These are phyloP conservation scores for Lithosia quadra DNA, from an alignment of 2,888 invertebrate species.

Conservation along the genomic window DNA sequence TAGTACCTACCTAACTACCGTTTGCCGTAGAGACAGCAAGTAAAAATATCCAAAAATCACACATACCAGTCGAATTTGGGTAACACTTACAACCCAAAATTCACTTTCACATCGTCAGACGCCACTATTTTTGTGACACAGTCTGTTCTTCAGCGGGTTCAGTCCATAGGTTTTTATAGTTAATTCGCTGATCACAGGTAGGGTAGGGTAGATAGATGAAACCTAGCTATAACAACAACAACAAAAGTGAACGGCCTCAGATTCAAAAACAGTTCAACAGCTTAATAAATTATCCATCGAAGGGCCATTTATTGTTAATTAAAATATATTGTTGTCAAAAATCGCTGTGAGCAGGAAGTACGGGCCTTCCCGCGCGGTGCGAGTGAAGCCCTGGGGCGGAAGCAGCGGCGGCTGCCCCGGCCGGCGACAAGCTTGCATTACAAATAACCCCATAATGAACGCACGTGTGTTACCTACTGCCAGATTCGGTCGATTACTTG, in stretches of 20 bases:
- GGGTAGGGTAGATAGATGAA: not conserved
- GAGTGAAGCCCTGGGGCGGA: constrained; percentile 80
- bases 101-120: too few relatives aligned
- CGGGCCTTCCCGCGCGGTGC: constrained; percentile 77
- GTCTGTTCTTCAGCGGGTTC: too few relatives aligned
- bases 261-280: constrained; percentile 50
- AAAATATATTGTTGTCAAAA: constrained; percentile 78
- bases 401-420: constrained; percentile 65
- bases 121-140: too few relatives aligned
- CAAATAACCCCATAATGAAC: constrained; percentile 82
- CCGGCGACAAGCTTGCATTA: constrained; percentile 78
- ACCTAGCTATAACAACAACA: not conserved
- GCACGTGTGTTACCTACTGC: constrained; percentile 69
- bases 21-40: too few relatives aligned
- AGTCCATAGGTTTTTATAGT: too few relatives aligned
- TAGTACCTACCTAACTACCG: too few relatives aligned
- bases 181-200: not conserved
- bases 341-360: constrained; percentile 80
- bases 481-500: constrained; percentile 68
- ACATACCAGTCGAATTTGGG: too few relatives aligned
- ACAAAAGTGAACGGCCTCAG: not conserved
- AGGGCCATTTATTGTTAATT: constrained; percentile 62
- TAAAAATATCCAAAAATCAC: too few relatives aligned
- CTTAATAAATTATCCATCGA: constrained; percentile 59
- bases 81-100: too few relatives aligned